Percentiles rank a stretch among this genome's conserved stretches.
phyloP scores from a whole-genome alignment of 2,888 invertebrate genomes.

The Gymnosoma rotundatum region DNA sequence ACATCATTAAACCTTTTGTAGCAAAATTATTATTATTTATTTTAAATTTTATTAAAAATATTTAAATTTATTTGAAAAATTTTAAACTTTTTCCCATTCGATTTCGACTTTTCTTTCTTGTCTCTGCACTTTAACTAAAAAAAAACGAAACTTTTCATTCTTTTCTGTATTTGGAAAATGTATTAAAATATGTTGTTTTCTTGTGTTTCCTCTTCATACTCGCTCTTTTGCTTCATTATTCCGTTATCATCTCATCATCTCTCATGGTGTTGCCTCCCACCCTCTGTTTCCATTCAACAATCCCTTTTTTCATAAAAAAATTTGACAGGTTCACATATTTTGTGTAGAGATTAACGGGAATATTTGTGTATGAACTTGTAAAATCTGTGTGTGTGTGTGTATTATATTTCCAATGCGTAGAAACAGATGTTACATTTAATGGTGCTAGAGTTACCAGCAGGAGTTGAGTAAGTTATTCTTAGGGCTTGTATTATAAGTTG shows the following conservation, averaged over 20 bases:
- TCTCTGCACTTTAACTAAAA: slow-evolving; percentile 70
- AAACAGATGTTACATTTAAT: slow-evolving; percentile 59
- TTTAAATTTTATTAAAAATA: slow-evolving; percentile 12
- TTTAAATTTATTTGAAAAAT: slow-evolving; percentile 40
- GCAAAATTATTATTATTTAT: not conserved
- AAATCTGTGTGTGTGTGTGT: slow-evolving; percentile 5
- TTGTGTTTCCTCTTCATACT: slow-evolving; percentile 37
- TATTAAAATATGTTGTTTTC: slow-evolving; percentile 69
- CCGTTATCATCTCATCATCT: slow-evolving; percentile 58
- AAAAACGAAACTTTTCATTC: slow-evolving; percentile 68
- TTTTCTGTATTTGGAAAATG: slow-evolving; percentile 72
- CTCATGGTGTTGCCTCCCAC: slow-evolving; percentile 36
- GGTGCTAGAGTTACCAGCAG: slow-evolving; percentile 33
- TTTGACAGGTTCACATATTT: slow-evolving; percentile 52
- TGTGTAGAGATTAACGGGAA: slow-evolving; percentile 57
- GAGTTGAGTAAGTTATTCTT: too few species aligned
- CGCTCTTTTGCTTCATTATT: slow-evolving; percentile 41
- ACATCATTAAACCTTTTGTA: slow-evolving; percentile 8
- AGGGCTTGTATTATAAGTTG: too few species aligned
- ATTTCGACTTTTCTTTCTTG: slow-evolving; percentile 70
- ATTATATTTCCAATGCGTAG: slow-evolving; percentile 58
- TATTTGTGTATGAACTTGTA: not conserved
- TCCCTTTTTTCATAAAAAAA: not conserved
- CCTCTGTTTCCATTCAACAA: slow-evolving; percentile 19
- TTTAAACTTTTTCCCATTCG: slow-evolving; percentile 56